phyloP scores from a whole-genome alignment of 92 coral and sea anemone species.

The Phenganax marumi region DNA sequence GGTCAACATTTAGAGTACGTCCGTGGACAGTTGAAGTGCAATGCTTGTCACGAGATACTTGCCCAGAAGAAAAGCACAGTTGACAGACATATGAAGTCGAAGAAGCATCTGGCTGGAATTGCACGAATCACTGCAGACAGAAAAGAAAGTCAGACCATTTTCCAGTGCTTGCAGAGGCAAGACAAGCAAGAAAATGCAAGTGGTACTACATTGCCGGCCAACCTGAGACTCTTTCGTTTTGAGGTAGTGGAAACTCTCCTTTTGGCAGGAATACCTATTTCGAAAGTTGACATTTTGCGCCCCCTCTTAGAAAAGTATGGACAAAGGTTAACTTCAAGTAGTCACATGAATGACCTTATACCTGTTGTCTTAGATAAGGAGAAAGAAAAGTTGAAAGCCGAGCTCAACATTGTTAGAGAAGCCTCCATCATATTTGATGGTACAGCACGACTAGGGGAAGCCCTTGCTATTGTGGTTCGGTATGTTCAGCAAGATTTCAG shows the following conservation, averaged over 20 bases:
- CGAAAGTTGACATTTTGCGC: slow-evolving; percentile 61
- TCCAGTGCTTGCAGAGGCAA: background rate
- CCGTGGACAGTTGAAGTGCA: too few species aligned
- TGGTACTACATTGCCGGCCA: slow-evolving; percentile 43
- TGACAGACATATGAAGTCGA: too few species aligned
- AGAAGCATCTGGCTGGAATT: too few species aligned
- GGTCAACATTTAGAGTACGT: too few species aligned
- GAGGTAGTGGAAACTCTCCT: slow-evolving; percentile 48
- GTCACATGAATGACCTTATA: slow-evolving; percentile 46
- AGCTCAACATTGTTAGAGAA: too few species aligned
- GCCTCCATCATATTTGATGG: slow-evolving; percentile 58
- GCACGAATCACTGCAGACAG: background rate
- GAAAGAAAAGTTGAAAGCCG: slow-evolving; percentile 58
- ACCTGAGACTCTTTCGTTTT: slow-evolving; percentile 42
- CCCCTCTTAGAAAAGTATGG: slow-evolving; percentile 65
- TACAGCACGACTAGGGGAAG: slow-evolving; percentile 59
- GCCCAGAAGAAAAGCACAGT: too few species aligned
- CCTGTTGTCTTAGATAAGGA: slow-evolving; percentile 56
- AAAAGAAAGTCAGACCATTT: background rate
- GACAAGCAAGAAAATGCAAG: background rate
- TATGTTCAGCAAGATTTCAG: slow-evolving; percentile 56
- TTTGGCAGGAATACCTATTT: slow-evolving; percentile 51
- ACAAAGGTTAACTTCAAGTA: slow-evolving; percentile 52
- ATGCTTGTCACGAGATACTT: too few species aligned
- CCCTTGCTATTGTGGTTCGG: slow-evolving; percentile 58